Conservation (phyloP, 2,797 vertebrate species). For the Tarsius wallacei region DNA sequence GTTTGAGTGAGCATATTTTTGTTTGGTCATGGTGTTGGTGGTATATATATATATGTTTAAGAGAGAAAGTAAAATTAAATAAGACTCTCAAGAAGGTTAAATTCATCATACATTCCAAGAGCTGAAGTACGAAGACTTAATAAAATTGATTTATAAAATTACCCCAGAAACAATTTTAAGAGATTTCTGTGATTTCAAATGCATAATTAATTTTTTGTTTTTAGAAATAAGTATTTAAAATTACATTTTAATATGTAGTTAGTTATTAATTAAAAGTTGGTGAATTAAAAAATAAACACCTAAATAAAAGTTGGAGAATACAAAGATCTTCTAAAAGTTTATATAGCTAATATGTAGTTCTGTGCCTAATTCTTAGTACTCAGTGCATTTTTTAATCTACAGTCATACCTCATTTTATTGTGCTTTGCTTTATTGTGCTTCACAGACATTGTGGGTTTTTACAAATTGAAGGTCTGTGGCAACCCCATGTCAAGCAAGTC, state of each 20-base stretch:
- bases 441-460: neutral
- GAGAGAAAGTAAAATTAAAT: slow-evolving; percentile 64
- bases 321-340: slow-evolving; percentile 34
- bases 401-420: neutral
- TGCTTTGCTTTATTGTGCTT: neutral
- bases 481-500: neutral
- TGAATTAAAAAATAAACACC: too few relatives aligned
- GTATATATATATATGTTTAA: slow-evolving; percentile 66
- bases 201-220: neutral
- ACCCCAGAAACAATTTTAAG: slow-evolving; percentile 15
- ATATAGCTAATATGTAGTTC: neutral
- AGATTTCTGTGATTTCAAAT: slow-evolving; percentile 47
- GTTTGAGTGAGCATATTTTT: slow-evolving; percentile 62
- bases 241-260: slow-evolving; percentile 38
- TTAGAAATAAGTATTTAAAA: neutral
- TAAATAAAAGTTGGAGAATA: slow-evolving; percentile 19
- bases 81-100: slow-evolving; percentile 59
- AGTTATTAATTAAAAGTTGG: slow-evolving; percentile 37
- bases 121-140: slow-evolving; percentile 22
- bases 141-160: slow-evolving; percentile 43
- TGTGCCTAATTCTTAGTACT: neutral
- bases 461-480: neutral
- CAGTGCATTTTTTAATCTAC: slow-evolving; percentile 5
- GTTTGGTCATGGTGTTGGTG: neutral
- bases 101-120: slow-evolving; percentile 19